These are phyloP conservation scores for Aurelia aurita DNA, from an alignment of 30 jellyfish, hydroid and myxozoan genomes.

Conservation along the genomic window DNA sequence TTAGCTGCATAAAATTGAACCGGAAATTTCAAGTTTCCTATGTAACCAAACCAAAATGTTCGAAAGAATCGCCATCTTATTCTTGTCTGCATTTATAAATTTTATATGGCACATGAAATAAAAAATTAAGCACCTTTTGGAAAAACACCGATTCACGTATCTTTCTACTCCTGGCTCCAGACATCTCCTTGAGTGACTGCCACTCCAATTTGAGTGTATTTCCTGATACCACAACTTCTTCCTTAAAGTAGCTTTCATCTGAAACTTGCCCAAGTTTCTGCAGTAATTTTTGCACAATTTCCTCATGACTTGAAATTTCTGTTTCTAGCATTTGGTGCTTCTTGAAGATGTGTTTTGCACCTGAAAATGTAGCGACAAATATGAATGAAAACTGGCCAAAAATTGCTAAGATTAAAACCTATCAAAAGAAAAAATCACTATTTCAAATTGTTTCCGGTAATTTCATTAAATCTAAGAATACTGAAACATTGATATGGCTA, in stretches of 20 bases:
- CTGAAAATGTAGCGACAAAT: background rate
- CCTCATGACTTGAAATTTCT: constrained; percentile 54
- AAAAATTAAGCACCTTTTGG: constrained; percentile 22
- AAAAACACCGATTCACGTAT: constrained; percentile 29
- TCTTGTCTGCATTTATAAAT: too few relatives aligned
- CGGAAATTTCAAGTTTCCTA: too few relatives aligned
- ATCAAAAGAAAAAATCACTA: too few relatives aligned
- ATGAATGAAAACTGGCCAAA: too few relatives aligned
- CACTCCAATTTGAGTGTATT: constrained; percentile 27
- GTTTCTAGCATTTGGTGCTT: constrained; percentile 46
- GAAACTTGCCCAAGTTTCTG: constrained; percentile 16
- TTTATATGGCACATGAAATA: background rate
- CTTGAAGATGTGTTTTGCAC: constrained; percentile 52
- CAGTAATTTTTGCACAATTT: constrained; percentile 2
- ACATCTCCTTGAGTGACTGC: constrained; percentile 30
- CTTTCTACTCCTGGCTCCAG: constrained; percentile 7
- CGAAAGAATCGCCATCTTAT: too few relatives aligned
- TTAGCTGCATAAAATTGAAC: too few relatives aligned
- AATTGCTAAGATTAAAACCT: too few relatives aligned
- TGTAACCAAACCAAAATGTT: too few relatives aligned
- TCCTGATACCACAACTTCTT: constrained; percentile 5
- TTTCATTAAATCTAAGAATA: too few relatives aligned
- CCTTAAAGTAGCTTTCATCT: constrained; percentile 12
- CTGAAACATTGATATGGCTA: too few relatives aligned
- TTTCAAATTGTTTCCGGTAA: too few relatives aligned